phyloP scores from a whole-genome alignment of 2,113 vertebrate genomes.

The Syngnathus floridae region DNA sequence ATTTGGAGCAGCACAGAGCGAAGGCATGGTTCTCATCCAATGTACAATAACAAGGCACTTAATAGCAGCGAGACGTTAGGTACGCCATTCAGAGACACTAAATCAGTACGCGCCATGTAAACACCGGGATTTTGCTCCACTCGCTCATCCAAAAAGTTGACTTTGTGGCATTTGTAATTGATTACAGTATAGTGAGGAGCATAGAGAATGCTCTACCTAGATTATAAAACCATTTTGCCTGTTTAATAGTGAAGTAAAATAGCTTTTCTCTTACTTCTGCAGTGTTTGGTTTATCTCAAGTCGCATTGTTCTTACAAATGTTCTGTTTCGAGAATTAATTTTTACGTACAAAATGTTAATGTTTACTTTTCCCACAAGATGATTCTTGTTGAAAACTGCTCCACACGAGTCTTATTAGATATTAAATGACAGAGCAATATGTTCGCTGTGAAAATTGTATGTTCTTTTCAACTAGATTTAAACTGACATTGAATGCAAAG shows the following conservation, averaged over 20 bases:
- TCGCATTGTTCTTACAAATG: not conserved
- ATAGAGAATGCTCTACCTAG: constrained; percentile 17
- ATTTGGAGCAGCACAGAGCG: constrained; percentile 28
- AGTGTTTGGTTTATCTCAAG: constrained; percentile 7
- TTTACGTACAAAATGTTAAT: not conserved
- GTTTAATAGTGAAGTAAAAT: not conserved
- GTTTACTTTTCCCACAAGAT: not conserved
- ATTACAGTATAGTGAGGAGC: constrained; percentile 27
- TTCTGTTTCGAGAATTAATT: not conserved
- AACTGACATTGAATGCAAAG: constrained; percentile 27
- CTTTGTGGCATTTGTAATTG: constrained; percentile 29
- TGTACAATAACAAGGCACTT: constrained; percentile 53
- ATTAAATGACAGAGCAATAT: not conserved
- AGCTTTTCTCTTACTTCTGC: constrained; percentile 9
- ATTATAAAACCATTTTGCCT: not conserved
- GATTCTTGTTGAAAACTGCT: not conserved
- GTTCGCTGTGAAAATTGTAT: not conserved
- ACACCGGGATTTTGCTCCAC: constrained; percentile 40
- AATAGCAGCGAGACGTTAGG: constrained; percentile 43
- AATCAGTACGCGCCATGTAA: constrained; percentile 58
- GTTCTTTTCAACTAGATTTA: constrained; percentile 16
- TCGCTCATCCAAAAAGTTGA: constrained; percentile 33
- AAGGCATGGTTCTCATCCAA: constrained; percentile 56
- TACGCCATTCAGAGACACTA: constrained; percentile 47
- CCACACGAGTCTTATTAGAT: not conserved